phyloP scores from a whole-genome alignment of 2,797 vertebrate genomes.

The Pseudochromis fuscus region DNA sequence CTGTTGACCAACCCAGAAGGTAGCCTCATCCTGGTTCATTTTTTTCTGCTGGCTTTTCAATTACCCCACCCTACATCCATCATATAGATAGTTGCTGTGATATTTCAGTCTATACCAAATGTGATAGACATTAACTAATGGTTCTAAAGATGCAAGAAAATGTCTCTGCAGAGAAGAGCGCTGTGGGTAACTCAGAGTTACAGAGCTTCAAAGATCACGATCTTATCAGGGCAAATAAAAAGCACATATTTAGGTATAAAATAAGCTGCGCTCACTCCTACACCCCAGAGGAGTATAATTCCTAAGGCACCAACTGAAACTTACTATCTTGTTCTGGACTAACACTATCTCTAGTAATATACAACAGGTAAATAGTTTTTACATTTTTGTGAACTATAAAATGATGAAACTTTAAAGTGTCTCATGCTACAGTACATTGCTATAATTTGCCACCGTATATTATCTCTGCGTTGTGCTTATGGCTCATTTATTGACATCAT shows the following conservation, averaged over 20 bases:
- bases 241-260: not conserved
- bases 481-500: constrained; percentile 25
- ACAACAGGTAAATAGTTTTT: constrained; percentile 31
- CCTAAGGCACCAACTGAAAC: constrained; percentile 67
- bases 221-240: not conserved
- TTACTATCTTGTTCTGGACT: constrained; percentile 29
- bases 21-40: too few relatives aligned
- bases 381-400: constrained; percentile 51
- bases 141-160: not conserved
- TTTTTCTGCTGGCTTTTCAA: too few relatives aligned
- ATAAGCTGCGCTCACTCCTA: not conserved
- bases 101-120: too few relatives aligned
- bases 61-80: too few relatives aligned
- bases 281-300: constrained; percentile 3
- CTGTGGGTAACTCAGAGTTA: not conserved
- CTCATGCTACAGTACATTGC: constrained; percentile 26
- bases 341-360: not conserved
- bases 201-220: not conserved
- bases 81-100: too few relatives aligned
- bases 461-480: constrained; percentile 21
- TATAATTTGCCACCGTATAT: constrained; percentile 2
- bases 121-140: not conserved
- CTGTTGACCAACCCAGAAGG: too few relatives aligned
- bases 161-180: not conserved
- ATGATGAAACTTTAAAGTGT: constrained; percentile 20